Conservation (phyloP, 2,113 vertebrate genomes). For the Pao palembangensis region DNA sequence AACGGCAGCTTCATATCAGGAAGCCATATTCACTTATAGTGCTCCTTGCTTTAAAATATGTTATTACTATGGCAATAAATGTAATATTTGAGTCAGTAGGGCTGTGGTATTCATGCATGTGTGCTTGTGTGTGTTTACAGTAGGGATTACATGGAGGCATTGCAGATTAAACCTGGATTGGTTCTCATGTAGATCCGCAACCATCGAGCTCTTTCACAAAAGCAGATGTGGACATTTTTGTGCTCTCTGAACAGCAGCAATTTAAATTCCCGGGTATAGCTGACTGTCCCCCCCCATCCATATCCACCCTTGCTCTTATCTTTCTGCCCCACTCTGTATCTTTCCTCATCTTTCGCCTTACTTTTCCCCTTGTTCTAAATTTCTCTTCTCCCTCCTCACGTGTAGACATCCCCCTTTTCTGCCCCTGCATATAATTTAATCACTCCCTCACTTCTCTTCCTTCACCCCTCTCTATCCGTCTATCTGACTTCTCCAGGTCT, state of each 20-base stretch:
- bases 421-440: conserved; percentile 57
- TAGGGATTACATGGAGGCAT: conserved; percentile 14
- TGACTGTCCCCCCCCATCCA: conserved; percentile 13
- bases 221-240: conserved; percentile 36
- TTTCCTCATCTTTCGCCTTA: conserved; percentile 20
- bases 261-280: conserved; percentile 47
- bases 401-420: conserved; percentile 41
- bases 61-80: conserved; percentile 41
- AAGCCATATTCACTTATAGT: conserved; percentile 44
- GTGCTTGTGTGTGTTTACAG: neutral
- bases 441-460: conserved; percentile 49
- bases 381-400: conserved; percentile 37
- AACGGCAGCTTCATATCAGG: conserved; percentile 43
- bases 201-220: conserved; percentile 36
- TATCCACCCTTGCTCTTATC: conserved; percentile 71
- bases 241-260: conserved; percentile 37
- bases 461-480: conserved; percentile 58
- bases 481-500: conserved; percentile 66
- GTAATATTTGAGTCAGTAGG: conserved; percentile 37
- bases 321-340: conserved; percentile 26
- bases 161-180: conserved; percentile 19
- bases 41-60: conserved; percentile 41
- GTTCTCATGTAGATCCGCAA: conserved; percentile 10
- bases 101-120: conserved; percentile 1
- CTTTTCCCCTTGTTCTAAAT: conserved; percentile 40